Base-by-base conservation (phyloP, 2,888 invertebrate genomes). In the Stramonita haemastoma region DNA sequence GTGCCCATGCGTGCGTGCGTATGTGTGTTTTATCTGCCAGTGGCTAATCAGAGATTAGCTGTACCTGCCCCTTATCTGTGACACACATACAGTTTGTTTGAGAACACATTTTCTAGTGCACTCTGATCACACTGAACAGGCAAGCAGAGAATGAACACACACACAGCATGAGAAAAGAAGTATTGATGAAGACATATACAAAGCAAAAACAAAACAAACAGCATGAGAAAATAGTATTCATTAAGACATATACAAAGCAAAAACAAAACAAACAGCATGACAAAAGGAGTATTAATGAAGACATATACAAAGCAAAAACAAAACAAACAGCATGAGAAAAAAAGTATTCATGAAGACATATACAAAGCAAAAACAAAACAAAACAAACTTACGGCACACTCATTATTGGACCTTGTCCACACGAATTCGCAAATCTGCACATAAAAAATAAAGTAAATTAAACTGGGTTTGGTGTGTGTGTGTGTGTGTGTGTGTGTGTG, bases 351-450 rank as follows among this genome's bases (percentile, higher is more conserved):
- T 13, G 66, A 66, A 26, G 66, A 66, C 17, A n/a, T 2, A 26
- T 13, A 6, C 19, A 1, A 66, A 66, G 26, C 66, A 13, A 26
- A n/a, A 66, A 66, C 26, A 13, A 66, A 66, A 66, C 66, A n/a
- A 13, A 77, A n/a, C 0, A 81, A 46, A 90, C 91, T 91, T 91
- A 92, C 92, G 56, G 79, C 79, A 81, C 92, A 92, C 83, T 91
- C 91, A 29, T 88, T 83, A 46, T 81, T 88, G 29, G 88, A 88
- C n/a, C 70, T 83, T 60, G 88, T 88, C 83, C 84, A 81, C 84
- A 70, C 13, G 70, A 88, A 88, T 36, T 88, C 88, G 81, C 88
- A 88, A 34, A 88, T 88, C 88, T 88, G 88, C 15, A 34, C 29
- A 56, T 19, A 34, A 36, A 73, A 2, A 0, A 56, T 1, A 79